A percentile compares a stretch with the other conserved stretches of the same genome.
These are phyloP conservation scores for Cyphomyrus plagiostoma DNA, from an alignment of 2,113 vertebrate genomes.

Conservation along the genomic window DNA sequence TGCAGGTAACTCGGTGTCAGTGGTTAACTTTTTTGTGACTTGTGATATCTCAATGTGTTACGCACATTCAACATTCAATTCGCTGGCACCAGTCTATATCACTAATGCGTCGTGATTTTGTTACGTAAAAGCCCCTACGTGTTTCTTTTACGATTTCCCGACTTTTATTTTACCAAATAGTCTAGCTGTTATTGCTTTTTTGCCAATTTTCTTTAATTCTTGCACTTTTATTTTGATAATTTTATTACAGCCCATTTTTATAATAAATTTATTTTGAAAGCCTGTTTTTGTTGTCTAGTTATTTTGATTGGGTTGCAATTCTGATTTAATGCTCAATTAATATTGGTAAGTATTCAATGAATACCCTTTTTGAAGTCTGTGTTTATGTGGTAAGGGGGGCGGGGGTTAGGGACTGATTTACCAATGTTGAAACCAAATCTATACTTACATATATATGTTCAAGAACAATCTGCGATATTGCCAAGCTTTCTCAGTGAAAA, in stretches of 20 bases:
- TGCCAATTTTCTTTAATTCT: not conserved
- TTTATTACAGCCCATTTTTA: not conserved
- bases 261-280: not conserved
- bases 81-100: not conserved
- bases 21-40: not conserved
- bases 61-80: not conserved
- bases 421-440: not conserved
- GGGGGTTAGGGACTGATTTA: not conserved
- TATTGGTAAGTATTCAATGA: not conserved
- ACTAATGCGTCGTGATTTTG: not conserved
- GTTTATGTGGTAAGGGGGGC: not conserved
- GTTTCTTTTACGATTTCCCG: not conserved
- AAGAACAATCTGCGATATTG: not conserved
- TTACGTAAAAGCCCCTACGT: not conserved
- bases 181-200: not conserved
- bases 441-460: not conserved
- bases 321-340: not conserved
- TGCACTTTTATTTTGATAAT: not conserved
- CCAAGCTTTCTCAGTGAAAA: not conserved
- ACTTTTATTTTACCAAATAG: not conserved
- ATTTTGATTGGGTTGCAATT: not conserved
- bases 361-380: not conserved
- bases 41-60: not conserved
- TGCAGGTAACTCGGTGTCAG: not conserved
- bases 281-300: not conserved